Percentiles rank a stretch among this genome's conserved stretches.
phyloP scores from a whole-genome alignment of 2,888 invertebrate genomes.

The Lasioglossum calceatum region DNA sequence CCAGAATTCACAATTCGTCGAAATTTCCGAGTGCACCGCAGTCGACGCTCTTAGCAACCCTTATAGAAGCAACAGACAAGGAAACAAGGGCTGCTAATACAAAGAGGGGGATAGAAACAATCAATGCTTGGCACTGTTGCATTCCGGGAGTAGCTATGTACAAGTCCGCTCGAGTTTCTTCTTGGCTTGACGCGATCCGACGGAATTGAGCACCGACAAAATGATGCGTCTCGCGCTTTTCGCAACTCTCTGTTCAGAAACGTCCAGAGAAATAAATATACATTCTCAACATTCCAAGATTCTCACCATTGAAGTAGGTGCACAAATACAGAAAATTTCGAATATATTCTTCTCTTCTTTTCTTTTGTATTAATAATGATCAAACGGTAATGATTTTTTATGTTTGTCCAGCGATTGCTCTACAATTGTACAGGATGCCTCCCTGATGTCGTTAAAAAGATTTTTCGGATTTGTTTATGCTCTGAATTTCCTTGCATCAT shows the following conservation, averaged over 20 bases:
- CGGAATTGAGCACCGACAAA: constrained; percentile 6
- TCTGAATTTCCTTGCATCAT: not conserved
- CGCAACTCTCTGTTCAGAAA: not conserved
- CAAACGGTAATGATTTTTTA: no score
- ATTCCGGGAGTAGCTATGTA: constrained; percentile 74
- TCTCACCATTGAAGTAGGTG: not conserved
- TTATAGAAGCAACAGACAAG: constrained; percentile 15
- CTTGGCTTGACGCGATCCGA: constrained; percentile 32
- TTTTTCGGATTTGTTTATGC: not conserved
- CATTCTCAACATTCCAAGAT: not conserved
- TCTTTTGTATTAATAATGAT: not conserved
- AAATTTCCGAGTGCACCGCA: constrained; percentile 27
- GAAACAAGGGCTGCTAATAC: constrained; percentile 21
- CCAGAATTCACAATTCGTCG: not conserved
- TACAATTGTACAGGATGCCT: not conserved
- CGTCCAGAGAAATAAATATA: not conserved
- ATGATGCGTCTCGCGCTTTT: not conserved
- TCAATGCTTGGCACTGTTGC: constrained; percentile 74
- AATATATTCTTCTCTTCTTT: not conserved
- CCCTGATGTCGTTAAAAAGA: no score
- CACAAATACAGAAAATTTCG: not conserved
- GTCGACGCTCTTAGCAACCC: constrained; percentile 4
- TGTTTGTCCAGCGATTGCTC: not conserved
- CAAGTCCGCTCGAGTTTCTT: constrained; percentile 70
- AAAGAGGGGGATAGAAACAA: constrained; percentile 37